Conservation (phyloP, 2,113 vertebrate species). For the Cercocebus atys region DNA sequence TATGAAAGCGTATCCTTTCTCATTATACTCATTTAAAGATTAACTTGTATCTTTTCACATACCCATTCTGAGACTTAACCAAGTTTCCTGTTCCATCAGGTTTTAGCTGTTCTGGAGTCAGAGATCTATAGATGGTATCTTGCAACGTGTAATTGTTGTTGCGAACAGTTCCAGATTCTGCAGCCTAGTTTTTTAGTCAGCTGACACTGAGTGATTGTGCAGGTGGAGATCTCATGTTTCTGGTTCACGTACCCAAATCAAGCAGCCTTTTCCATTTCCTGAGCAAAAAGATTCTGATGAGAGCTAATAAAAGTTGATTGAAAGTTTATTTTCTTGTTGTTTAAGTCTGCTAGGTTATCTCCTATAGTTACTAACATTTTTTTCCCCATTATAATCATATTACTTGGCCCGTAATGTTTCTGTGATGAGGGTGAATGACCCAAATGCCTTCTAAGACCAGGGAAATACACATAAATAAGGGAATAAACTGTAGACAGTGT, state of each 20-base stretch:
- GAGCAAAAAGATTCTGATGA: neutral
- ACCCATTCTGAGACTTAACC: neutral
- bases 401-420: neutral
- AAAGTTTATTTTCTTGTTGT: neutral
- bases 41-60: neutral
- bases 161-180: neutral
- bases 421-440: neutral
- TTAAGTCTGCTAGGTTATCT: constrained; percentile 12
- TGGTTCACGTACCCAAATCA: neutral
- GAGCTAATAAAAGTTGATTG: neutral
- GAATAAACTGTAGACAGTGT: neutral
- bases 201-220: neutral
- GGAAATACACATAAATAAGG: neutral
- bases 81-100: neutral
- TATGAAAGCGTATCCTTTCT: neutral
- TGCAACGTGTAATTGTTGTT: neutral
- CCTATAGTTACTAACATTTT: neutral
- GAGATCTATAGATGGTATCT: neutral
- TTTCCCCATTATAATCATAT: neutral
- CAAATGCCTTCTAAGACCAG: neutral
- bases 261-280: neutral
- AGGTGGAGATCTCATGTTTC: neutral
- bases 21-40: neutral
- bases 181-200: neutral
- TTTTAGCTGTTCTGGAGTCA: neutral